phyloP scores from a whole-genome alignment of 92 coral and sea anemone genomes.

The Pocillopora meandrina region DNA sequence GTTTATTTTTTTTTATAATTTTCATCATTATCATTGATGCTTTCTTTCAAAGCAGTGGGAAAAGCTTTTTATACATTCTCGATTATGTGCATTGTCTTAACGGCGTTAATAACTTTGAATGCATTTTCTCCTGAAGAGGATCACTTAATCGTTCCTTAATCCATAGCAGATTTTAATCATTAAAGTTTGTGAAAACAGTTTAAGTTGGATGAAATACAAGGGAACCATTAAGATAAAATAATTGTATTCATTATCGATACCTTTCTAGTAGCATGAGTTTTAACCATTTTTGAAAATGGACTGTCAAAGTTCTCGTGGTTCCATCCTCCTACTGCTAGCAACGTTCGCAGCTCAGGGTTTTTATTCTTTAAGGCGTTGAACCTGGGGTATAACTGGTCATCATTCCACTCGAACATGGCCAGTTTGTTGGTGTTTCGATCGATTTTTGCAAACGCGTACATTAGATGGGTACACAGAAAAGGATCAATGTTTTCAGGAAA shows the following conservation, averaged over 20 bases:
- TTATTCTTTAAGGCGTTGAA: slow-evolving; percentile 59
- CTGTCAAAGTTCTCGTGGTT: slow-evolving; percentile 80
- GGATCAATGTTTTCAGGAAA: slow-evolving; percentile 81
- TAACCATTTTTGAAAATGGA: slow-evolving; percentile 88
- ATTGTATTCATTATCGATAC: neutral
- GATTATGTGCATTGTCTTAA: too few relatives aligned
- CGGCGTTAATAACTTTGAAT: too few relatives aligned
- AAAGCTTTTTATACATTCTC: too few relatives aligned
- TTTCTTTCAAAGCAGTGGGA: too few relatives aligned
- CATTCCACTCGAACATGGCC: slow-evolving; percentile 82
- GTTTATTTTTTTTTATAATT: too few relatives aligned
- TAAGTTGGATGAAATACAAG: neutral
- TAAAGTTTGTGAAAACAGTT: too few relatives aligned
- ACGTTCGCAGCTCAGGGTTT: slow-evolving; percentile 64
- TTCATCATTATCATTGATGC: too few relatives aligned
- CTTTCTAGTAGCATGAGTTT: slow-evolving; percentile 68
- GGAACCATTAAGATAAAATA: neutral
- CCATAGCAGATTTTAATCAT: too few relatives aligned
- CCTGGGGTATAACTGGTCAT: slow-evolving; percentile 74
- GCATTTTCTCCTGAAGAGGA: too few relatives aligned
- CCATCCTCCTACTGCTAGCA: slow-evolving; percentile 95
- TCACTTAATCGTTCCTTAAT: too few relatives aligned
- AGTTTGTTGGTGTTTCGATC: slow-evolving; percentile 49
- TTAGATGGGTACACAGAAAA: slow-evolving; percentile 76
- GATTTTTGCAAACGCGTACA: slow-evolving; percentile 87